Evolutionary conservation across 2,797 vertebrate species (phyloP).

Genomic region (Apodemus agrarius): DNA sequence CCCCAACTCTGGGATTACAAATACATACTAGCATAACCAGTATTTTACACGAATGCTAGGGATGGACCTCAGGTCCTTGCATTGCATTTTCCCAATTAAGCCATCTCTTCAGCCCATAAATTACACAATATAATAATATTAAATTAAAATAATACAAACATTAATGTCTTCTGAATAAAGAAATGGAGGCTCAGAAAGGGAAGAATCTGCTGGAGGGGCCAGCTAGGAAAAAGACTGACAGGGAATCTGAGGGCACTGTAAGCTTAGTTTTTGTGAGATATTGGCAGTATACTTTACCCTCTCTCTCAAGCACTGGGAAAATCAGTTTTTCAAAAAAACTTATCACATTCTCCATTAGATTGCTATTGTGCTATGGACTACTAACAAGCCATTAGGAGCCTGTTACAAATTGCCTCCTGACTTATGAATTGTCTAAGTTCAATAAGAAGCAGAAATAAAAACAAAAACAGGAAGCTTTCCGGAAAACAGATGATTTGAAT

Average conservation of each 20-base stretch:
- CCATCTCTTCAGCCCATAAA: not conserved
- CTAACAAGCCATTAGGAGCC: not conserved
- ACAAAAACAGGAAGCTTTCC: not conserved
- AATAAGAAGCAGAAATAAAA: not conserved
- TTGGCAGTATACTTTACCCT: not conserved
- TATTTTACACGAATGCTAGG: not conserved
- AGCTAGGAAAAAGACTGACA: not conserved
- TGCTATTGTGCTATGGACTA: not conserved
- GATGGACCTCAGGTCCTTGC: not conserved
- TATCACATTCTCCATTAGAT: conserved; percentile 1
- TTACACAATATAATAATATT: not conserved
- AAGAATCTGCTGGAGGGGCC: no score
- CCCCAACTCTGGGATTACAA: no score
- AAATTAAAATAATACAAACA: no score
- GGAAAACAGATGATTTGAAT: not conserved
- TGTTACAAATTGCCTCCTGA: not conserved
- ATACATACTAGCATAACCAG: not conserved
- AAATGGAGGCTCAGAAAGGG: not conserved
- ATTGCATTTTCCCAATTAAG: not conserved
- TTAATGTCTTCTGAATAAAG: not conserved
- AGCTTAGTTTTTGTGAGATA: not conserved
- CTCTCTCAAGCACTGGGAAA: not conserved
- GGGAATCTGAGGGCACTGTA: not conserved
- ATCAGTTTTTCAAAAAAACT: not conserved
- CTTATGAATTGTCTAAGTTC: not conserved